Percentiles rank a stretch among this genome's conserved stretches.
phyloP scores from a whole-genome alignment of 2,888 invertebrate species.

The Megamerina dolium region DNA sequence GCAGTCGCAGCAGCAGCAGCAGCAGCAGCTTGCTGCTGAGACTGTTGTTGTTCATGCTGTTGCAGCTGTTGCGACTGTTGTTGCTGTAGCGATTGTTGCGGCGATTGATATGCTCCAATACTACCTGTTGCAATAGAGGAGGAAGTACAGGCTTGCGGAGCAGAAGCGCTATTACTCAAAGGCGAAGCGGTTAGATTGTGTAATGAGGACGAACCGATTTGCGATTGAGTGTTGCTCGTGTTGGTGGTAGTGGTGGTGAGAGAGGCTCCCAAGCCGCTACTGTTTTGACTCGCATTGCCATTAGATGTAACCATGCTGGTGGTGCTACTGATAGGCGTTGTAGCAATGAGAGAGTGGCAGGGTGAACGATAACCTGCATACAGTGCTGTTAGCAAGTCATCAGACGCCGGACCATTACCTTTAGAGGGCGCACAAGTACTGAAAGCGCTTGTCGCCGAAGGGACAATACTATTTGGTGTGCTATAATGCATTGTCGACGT shows the following conservation, averaged over 20 bases:
- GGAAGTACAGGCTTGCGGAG: constrained; percentile 22
- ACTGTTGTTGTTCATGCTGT: constrained; percentile 23
- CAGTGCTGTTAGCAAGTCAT: constrained; percentile 33
- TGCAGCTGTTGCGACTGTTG: constrained; percentile 24
- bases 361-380: constrained; percentile 28
- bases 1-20: constrained; percentile 42
- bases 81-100: constrained; percentile 23
- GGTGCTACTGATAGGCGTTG: constrained; percentile 7
- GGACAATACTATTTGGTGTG: constrained; percentile 28
- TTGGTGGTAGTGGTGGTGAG: too few species aligned
- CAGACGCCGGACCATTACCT: constrained; percentile 14
- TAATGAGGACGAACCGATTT: constrained; percentile 35
- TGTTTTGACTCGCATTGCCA: constrained; percentile 23
- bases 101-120: constrained; percentile 6
- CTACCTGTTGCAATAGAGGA: constrained; percentile 21
- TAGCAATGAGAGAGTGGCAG: constrained; percentile 1
- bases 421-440: constrained; percentile 33
- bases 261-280: constrained; percentile 39
- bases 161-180: constrained; percentile 28
- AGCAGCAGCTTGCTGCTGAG: constrained; percentile 33
- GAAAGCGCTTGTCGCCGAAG: constrained; percentile 43
- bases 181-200: constrained; percentile 40
- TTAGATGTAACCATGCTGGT: constrained; percentile 15
- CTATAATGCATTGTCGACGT: constrained; percentile 15
- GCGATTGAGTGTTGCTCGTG: too few species aligned